These are phyloP conservation scores for Drosophila bocqueti DNA, from an alignment of 1,140 invertebrate species.

Conservation along the genomic window DNA sequence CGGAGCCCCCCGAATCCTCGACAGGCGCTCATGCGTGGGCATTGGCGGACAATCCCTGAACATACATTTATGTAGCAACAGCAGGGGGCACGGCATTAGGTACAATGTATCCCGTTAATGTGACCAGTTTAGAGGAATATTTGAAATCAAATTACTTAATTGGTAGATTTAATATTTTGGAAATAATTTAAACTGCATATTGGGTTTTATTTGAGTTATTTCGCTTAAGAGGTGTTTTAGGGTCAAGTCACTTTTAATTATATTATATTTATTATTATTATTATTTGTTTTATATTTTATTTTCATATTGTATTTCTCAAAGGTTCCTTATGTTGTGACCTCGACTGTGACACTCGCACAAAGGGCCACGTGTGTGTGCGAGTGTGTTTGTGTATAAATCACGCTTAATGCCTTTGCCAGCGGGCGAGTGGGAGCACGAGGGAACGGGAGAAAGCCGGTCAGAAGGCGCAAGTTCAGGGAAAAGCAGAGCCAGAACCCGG, in stretches of 20 bases:
- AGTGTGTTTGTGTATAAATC: slow-evolving; percentile 62
- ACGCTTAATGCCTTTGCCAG: slow-evolving; percentile 63
- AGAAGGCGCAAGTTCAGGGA: slow-evolving; percentile 8
- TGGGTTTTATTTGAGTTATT: neutral
- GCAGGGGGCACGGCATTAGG: neutral
- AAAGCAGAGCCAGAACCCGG: neutral
- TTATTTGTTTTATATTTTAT: neutral
- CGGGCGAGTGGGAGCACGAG: neutral
- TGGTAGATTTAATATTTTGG: neutral
- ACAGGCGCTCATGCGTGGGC: slow-evolving; percentile 69
- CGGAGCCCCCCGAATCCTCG: neutral
- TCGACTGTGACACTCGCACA: neutral
- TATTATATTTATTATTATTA: neutral
- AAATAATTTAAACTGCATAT: too few species aligned
- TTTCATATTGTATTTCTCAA: neutral
- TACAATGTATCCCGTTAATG: too few species aligned
- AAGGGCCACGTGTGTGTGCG: slow-evolving; percentile 6
- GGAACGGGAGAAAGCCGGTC: slow-evolving; percentile 3
- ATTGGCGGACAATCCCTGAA: slow-evolving; percentile 25
- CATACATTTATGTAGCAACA: slow-evolving; percentile 17
- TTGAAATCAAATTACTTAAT: neutral
- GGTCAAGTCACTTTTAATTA: too few species aligned
- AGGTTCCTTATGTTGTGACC: neutral
- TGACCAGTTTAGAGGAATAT: neutral
- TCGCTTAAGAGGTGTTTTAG: too few species aligned